Evolutionary conservation across 2,888 invertebrate genomes (phyloP).

Genomic region (Augiades crinisus): DNA sequence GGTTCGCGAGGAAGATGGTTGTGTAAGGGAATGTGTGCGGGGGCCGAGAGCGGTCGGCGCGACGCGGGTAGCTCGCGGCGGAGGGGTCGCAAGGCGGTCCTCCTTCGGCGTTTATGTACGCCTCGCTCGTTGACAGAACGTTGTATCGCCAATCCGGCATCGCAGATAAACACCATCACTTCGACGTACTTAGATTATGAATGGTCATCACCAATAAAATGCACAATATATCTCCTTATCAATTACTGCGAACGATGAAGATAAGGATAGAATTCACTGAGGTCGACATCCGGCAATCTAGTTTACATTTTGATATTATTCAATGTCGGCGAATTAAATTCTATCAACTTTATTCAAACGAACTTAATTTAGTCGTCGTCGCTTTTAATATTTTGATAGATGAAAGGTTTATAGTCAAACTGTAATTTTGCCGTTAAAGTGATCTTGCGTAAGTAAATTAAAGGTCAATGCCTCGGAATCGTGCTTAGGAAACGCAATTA

Average conservation of each 20-base stretch:
- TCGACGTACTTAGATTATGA: slow-evolving; percentile 41
- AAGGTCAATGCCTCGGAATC: slow-evolving; percentile 68
- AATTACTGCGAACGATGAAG: slow-evolving; percentile 40
- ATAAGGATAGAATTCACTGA: slow-evolving; percentile 48
- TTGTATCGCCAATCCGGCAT: slow-evolving; percentile 81
- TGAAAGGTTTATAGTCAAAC: slow-evolving; percentile 18
- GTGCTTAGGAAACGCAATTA: slow-evolving; percentile 75
- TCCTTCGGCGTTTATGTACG: slow-evolving; percentile 63
- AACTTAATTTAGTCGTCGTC: not conserved
- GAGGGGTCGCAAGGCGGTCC: slow-evolving; percentile 59
- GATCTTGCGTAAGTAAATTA: slow-evolving; percentile 43
- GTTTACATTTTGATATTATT: slow-evolving; percentile 28
- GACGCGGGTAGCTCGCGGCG: slow-evolving; percentile 76
- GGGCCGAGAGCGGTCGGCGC: slow-evolving; percentile 74
- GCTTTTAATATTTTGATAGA: not conserved
- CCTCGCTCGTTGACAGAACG: slow-evolving; percentile 78
- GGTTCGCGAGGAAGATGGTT: slow-evolving; percentile 66
- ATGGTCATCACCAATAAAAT: slow-evolving; percentile 15
- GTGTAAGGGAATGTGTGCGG: slow-evolving; percentile 74
- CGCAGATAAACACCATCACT: slow-evolving; percentile 68
- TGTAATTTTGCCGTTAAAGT: slow-evolving; percentile 26
- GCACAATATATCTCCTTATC: not conserved
- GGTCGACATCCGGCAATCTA: slow-evolving; percentile 58
- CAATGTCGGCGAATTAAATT: not conserved
- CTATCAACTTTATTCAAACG: not conserved